Conservation (phyloP, 2,888 invertebrate genomes). For the Dicranocentrus wangi region DNA sequence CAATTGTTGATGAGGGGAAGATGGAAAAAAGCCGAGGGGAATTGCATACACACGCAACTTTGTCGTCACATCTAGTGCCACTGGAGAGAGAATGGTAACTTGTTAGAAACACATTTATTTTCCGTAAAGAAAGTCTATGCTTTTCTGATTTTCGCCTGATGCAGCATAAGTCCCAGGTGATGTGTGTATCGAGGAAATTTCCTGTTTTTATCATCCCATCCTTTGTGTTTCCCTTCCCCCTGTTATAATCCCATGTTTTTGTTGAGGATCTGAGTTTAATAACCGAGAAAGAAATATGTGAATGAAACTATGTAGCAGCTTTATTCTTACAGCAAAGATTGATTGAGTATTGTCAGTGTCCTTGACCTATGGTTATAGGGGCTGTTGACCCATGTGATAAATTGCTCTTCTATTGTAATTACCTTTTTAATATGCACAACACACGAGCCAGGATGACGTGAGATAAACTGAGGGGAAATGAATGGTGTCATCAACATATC, state of each 20-base stretch:
- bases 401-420: constrained; percentile 19
- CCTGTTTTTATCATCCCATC: no score
- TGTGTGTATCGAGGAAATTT: no score
- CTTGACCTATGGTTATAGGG: constrained; percentile 50
- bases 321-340: constrained; percentile 26
- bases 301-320: constrained; percentile 41
- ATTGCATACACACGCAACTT: constrained; percentile 55
- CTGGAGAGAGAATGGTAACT: neutral
- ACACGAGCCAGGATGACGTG: no score
- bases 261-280: neutral
- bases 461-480: constrained; percentile 7
- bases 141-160: no score
- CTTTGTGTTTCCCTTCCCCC: no score
- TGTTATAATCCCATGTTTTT: neutral
- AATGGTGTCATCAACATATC: constrained; percentile 40
- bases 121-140: no score
- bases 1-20: constrained; percentile 15
- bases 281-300: constrained; percentile 4
- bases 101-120: no score
- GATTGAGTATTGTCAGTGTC: constrained; percentile 54
- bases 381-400: constrained; percentile 35
- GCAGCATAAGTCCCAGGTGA: no score
- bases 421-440: neutral
- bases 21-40: constrained; percentile 48
- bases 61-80: constrained; percentile 20